A percentile compares a stretch with the other conserved stretches of the same genome.
Evolutionary conservation across 2,113 vertebrate species (phyloP).

Genomic region (Pterophyllum scalare): DNA sequence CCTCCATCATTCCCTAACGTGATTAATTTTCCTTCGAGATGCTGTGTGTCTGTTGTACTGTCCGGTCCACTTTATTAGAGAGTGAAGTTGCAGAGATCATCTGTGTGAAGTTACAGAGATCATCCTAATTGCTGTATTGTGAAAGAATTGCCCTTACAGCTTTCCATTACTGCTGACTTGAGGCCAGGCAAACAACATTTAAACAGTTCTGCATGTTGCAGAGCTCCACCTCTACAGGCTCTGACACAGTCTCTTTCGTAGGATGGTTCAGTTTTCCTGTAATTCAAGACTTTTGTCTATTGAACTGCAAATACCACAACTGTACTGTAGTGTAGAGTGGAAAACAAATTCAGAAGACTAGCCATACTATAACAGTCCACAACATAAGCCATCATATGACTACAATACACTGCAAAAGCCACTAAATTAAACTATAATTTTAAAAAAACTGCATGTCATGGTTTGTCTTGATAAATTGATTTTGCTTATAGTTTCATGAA

Average conservation of each 20-base stretch:
- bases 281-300: background rate
- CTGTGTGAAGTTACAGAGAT: background rate
- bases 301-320: background rate
- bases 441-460: background rate
- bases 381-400: background rate
- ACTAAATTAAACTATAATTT: background rate
- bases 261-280: background rate
- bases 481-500: background rate
- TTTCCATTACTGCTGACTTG: slow-evolving; percentile 7
- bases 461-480: background rate
- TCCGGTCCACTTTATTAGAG: background rate
- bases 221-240: background rate
- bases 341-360: background rate
- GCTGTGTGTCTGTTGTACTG: background rate
- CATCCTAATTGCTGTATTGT: background rate
- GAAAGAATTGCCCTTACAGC: background rate
- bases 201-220: background rate
- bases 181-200: background rate
- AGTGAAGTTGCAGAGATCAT: background rate
- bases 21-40: background rate
- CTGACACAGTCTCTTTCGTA: background rate
- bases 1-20: background rate
- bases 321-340: fast-evolving
- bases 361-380: background rate
- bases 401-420: background rate